Conservation (phyloP, 2,113 vertebrate species). For the Salvelinus fontinalis region DNA sequence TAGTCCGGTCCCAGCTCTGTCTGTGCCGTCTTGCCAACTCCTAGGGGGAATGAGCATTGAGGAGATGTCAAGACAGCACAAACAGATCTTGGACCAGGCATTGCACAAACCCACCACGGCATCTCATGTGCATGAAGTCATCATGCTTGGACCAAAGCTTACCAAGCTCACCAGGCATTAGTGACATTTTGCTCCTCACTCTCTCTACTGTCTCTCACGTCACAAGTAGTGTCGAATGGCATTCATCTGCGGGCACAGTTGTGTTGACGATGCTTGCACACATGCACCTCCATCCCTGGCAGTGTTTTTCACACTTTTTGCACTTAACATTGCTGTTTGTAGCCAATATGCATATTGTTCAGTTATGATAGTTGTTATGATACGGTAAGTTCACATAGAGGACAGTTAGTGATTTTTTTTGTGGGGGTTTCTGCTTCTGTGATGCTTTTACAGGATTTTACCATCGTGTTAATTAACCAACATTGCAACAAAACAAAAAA, state of each 20-base stretch:
- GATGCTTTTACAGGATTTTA: too few species aligned
- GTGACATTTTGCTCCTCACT: background rate
- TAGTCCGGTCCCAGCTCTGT: constrained; percentile 15
- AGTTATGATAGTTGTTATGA: too few species aligned
- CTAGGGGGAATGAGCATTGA: too few species aligned
- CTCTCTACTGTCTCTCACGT: background rate
- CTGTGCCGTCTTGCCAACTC: too few species aligned
- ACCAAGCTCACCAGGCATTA: background rate
- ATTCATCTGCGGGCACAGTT: constrained; percentile 3
- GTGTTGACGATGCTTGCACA: constrained; percentile 8
- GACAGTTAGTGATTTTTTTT: background rate
- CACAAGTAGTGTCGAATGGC: background rate
- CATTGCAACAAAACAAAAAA: too few species aligned
- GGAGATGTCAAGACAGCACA: too few species aligned
- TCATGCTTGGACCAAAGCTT: constrained; percentile 26
- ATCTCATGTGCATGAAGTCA: constrained; percentile 56
- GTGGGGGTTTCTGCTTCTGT: background rate
- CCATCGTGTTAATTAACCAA: too few species aligned
- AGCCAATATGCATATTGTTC: background rate
- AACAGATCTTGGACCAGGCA: too few species aligned
- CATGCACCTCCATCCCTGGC: background rate
- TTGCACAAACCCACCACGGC: too few species aligned
- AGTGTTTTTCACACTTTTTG: too few species aligned
- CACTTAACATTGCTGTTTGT: background rate
- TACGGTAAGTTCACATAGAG: too few species aligned